phyloP scores from a whole-genome alignment of 2,113 vertebrate species.

The Choloepus hoffmanni region DNA sequence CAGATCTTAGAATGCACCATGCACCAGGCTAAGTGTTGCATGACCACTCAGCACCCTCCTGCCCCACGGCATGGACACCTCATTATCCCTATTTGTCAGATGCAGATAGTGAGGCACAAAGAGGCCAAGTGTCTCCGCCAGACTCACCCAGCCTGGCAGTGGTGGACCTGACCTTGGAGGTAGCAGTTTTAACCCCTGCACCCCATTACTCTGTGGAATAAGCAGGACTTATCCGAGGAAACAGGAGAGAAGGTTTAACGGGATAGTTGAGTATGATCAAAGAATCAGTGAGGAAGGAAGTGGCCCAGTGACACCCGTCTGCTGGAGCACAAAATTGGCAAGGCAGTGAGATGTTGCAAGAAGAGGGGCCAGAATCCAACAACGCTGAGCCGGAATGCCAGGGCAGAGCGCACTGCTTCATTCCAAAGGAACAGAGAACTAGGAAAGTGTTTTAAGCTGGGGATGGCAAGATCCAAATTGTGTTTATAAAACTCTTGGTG shows the following conservation, averaged over 20 bases:
- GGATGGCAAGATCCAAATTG: background rate
- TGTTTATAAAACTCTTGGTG: background rate
- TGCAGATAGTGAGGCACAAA: background rate
- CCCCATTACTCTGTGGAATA: rapidly evolving
- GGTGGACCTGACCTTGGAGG: rapidly evolving
- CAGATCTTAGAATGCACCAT: background rate
- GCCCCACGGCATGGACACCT: rapidly evolving
- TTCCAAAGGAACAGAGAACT: background rate
- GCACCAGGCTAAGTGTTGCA: rapidly evolving
- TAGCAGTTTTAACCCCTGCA: rapidly evolving
- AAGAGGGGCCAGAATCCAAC: no score
- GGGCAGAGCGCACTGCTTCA: background rate
- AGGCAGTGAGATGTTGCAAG: no score
- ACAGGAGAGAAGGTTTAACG: rapidly evolving
- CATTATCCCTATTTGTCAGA: background rate
- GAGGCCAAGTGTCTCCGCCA: rapidly evolving
- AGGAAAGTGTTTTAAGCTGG: background rate
- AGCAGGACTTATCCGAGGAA: rapidly evolving
- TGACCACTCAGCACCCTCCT: background rate
- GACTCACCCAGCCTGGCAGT: background rate
- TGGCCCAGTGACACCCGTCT: rapidly evolving
- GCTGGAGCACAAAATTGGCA: background rate
- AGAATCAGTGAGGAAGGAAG: no score
- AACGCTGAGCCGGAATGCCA: rapidly evolving
- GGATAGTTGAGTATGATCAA: no score